Conservation (phyloP, 1,140 invertebrate species). For the Macrobrachium rosenbergii region DNA sequence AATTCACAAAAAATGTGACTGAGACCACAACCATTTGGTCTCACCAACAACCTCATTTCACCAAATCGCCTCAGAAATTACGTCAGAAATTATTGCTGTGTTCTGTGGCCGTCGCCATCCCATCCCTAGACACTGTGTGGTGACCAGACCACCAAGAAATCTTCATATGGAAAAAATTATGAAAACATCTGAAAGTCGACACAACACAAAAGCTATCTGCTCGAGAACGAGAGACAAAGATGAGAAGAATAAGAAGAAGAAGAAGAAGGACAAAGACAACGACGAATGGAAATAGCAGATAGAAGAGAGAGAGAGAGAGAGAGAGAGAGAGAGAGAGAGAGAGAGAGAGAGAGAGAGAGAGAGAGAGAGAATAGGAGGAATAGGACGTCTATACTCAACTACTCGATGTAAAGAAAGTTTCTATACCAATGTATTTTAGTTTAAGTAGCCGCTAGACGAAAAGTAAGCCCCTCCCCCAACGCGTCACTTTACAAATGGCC, state of each 20-base stretch:
- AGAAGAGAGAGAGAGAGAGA: neutral
- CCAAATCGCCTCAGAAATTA: too few species aligned
- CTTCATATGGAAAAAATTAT: neutral
- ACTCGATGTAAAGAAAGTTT: neutral
- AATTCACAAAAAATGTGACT: too few species aligned
- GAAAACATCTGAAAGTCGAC: neutral
- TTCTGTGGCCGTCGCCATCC: too few species aligned
- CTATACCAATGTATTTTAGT: too few species aligned
- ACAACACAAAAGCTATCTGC: too few species aligned
- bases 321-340: neutral
- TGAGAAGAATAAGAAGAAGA: neutral
- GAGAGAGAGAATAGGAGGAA: neutral
- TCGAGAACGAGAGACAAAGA: neutral
- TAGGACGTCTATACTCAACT: neutral
- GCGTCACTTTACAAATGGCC: too few species aligned
- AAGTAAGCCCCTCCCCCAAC: too few species aligned
- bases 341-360: neutral
- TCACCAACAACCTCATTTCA: too few species aligned
- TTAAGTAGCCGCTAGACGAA: neutral
- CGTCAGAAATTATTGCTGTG: too few species aligned
- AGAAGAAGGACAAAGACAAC: neutral
- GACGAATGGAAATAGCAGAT: slow-evolving; percentile 2
- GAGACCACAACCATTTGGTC: too few species aligned
- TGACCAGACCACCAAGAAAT: too few species aligned
- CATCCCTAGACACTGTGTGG: too few species aligned